Evolutionary conservation across 2,888 invertebrate species (phyloP), one percentile per base, ranked within the genome.

Genomic region (Sicus ferrugineus): DNA sequence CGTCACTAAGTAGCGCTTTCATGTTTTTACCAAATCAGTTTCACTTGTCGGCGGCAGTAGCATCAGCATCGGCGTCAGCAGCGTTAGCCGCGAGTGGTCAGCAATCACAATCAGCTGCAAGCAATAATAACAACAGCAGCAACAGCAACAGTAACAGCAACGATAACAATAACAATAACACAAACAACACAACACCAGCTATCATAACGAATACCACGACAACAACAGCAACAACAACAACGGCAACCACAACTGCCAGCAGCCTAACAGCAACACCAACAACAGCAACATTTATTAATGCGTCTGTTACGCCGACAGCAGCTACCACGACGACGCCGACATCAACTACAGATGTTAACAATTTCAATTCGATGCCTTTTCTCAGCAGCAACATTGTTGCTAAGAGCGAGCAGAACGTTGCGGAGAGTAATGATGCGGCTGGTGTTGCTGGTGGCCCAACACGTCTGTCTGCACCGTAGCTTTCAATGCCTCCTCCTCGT

Each of bases 1-100:
- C 72, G 9, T 74, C 77, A 52, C 63, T 78, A 16, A 79, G 72
- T 64, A 79, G 81, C 68, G 79, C 83, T 3, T 83, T 83, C 70
- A 78, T 85, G 76, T 84, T 85, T 77, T 73, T 84, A 68, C 84
- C 83, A 50, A 84, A 82, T 77, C 84, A 84, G 73, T 84, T 82
- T 79, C 83, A 83, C 73, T 73, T 83, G 67, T 80, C 81, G 6
- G 78, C 82, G 14, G 80, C 81, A 26, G 79, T 81, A 11, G 77
- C 78, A n/a, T n/a, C n/a, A 31, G 82, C 77, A 48, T 70, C 73
- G 2, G 78, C 77, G 31, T 73, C 75, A 58, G 74, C 73, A 65
- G 72, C 70, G 69, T 65, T 70, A 11, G 28, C 73, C 9, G 28
- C 73, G 28, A 28, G 28, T 54, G 54, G 54, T 26, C 46, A 34